Conservation (phyloP, 2,113 vertebrate species). For the Dascyllus trimaculatus region DNA sequence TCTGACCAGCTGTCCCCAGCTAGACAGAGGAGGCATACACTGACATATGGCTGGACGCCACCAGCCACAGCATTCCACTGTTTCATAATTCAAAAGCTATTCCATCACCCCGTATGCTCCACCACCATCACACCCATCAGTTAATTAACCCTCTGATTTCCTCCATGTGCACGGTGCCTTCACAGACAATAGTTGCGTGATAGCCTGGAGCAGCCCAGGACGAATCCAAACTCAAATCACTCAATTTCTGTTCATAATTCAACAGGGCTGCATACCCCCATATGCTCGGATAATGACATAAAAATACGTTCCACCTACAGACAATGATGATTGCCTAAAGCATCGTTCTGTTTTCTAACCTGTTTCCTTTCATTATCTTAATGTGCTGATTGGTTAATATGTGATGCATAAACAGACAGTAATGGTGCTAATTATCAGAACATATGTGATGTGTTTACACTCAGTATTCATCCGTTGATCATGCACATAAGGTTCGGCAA, state of each 20-base stretch:
- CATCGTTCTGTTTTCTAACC: conserved; percentile 34
- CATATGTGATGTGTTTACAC: conserved; percentile 61
- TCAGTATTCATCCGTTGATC: conserved; percentile 27
- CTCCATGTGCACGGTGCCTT: conserved; percentile 19
- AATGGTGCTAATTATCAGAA: conserved; percentile 69
- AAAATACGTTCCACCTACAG: conserved; percentile 35
- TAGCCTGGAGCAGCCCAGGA: conserved; percentile 41
- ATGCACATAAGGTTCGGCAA: conserved; percentile 33
- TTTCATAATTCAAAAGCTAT: conserved; percentile 82
- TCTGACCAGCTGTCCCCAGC: conserved; percentile 82
- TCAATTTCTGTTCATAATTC: conserved; percentile 67
- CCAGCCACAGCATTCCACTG: conserved; percentile 77
- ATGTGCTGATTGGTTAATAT: conserved; percentile 59
- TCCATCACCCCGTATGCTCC: conserved; percentile 76
- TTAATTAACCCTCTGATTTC: conserved; percentile 76
- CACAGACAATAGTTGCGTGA: conserved; percentile 47
- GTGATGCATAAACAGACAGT: conserved; percentile 57
- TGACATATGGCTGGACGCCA: conserved; percentile 81
- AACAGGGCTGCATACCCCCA: conserved; percentile 50
- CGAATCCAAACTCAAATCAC: conserved; percentile 46
- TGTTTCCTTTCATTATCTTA: conserved; percentile 63
- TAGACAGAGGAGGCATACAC: conserved; percentile 66
- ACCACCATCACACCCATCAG: conserved; percentile 51
- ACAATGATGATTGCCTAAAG: conserved; percentile 44
- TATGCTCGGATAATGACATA: conserved; percentile 62